phyloP scores from a whole-genome alignment of 1,140 invertebrate genomes.

The Pemphigus obesinymphae region DNA sequence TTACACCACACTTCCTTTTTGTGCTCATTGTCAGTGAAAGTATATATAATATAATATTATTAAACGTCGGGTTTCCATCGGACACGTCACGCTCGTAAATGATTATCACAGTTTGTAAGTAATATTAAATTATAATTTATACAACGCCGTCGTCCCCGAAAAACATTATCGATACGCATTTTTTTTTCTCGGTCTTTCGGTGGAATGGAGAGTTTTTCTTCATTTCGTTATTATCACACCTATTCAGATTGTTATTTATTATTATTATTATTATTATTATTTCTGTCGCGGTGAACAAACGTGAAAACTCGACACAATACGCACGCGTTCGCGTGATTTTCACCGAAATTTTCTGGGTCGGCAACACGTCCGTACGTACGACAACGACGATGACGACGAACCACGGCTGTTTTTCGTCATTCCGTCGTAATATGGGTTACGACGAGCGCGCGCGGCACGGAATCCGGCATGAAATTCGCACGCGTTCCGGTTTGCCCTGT shows the following conservation, averaged over 20 bases:
- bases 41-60: not conserved
- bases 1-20: conserved; percentile 41
- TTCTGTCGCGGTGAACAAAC: not conserved
- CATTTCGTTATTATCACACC: too few species aligned
- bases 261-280: too few species aligned
- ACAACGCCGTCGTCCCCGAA: not conserved
- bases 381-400: not conserved
- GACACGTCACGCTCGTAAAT: conserved; percentile 37
- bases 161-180: conserved; percentile 7
- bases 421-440: conserved; percentile 3
- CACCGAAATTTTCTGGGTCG: conserved; percentile 1
- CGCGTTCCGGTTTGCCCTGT: not conserved
- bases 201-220: not conserved
- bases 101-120: conserved; percentile 34
- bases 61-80: conserved; percentile 35
- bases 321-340: not conserved
- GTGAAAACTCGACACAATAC: not conserved
- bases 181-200: not conserved
- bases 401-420: not conserved
- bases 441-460: not conserved
- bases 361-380: too few species aligned
- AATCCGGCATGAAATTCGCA: conserved; percentile 16
- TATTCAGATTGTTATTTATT: too few species aligned
- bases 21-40: conserved; percentile 40
- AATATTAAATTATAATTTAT: conserved; percentile 35